Base-by-base conservation (phyloP, 1,140 invertebrate species). In the Acyrthosiphon pisum region DNA sequence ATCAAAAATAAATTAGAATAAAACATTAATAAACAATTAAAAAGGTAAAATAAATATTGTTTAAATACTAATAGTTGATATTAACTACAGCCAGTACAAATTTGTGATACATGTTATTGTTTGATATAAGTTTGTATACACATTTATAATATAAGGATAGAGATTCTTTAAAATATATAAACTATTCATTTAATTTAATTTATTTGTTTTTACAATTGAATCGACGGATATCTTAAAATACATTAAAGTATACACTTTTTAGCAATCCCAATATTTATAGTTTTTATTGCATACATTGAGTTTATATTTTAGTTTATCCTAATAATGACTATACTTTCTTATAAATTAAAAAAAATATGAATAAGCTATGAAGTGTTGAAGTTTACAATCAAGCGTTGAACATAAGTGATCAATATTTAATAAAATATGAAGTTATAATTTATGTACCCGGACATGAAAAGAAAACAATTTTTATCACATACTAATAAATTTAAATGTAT, bases 1-100 rank as follows among this genome's bases (percentile, higher is more conserved):
- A n/a, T 86, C 14, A 1, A 50, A 68, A 88, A 50, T 50, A 30
- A 50, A 88, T n/a, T n/a, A 87, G 2, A 87, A 23, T 48, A 87
- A 87, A 48, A 18, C 46, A 87, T 8, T 48, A 87, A 86, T 37
- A 8, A 41, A 83, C 9, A 22, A 37, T 37, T 83, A 83, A 37
- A 83, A 37, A 23, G 2, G 7, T n/a, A 35, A 50, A 22, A 50
- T 50, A 88, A 35, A 26, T 89, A 89, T 89, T 53, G 11, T 53
- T 53, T 53, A 37, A 89, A 89, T 37, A 35, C 35, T 84, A 89
- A 89, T 89, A 89, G 35, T n/a, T 14, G 4, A 87, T 87, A 89
- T 53, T 14, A 89, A 89, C 48, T 89, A 37, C 23, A 23, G 35
- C 53, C 87, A 87, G 26, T 87, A 87, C 20, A 37, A 41, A 84